Base-by-base conservation (phyloP, 2,888 invertebrate genomes). In the Anthrax anthrax region DNA sequence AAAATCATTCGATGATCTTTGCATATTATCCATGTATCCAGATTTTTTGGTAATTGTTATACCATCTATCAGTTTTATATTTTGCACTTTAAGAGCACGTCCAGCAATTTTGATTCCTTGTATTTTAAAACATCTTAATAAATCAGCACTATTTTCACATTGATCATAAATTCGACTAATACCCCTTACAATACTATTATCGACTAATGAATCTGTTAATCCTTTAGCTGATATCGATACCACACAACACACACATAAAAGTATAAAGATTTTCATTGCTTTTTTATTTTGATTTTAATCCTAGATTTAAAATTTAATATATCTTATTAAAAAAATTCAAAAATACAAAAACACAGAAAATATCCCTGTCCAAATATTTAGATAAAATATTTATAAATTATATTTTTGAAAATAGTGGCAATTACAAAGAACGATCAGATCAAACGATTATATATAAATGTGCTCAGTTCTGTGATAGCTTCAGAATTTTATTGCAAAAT, bases 91-190 rank as follows among this genome's bases (percentile, higher is more conserved):
- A 1, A 79, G 65, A 0, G 81, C 82, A 17, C 81, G 70, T 51
- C 81, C 79, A 14, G 76, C 69, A 37, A 81, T 65, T 58, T 78
- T 81, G 1, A 78, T 69, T 1, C 80, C 79, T 60, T 81, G 78
- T 46, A 82, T 70, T 65, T 84, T 83, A 55, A 83, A 72, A 60
- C 84, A 84, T 71, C 78, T 79, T 54, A 79, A 65, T 44, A 80
- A 70, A 57, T 82, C 78, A 51, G 76, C 72, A 40, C 76, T 74
- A 50, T 70, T 69, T 54, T 76, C 74, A 61, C 84, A 84, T 59
- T 77, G 76, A 18, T 56, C 58, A 47, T 63, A 65, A 3, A 68
- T 57, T 44, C 65, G 65, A n/a, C 60, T 59, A n/a, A 67, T 48
- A 0, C 61, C 62, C 44, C 61, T 60, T 18, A 63, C 49, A 16